Base-by-base conservation (phyloP, 1,140 invertebrate genomes). In the Aphelenchoides fujianensis region DNA sequence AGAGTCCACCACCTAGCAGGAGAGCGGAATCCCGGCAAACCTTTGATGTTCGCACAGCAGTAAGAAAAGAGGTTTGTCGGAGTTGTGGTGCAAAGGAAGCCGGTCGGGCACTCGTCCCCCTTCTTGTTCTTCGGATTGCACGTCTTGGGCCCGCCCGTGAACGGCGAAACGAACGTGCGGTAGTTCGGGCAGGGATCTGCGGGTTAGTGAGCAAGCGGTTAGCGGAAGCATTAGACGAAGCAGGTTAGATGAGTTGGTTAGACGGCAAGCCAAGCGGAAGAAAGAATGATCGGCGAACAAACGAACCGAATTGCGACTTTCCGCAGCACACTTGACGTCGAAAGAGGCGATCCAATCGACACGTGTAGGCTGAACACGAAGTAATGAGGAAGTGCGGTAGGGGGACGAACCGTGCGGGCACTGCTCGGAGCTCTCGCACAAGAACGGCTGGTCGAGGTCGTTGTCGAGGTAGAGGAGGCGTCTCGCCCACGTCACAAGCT, bases 401-500 rank as follows among this genome's bases (percentile, higher is more conserved):
- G n/a, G n/a, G n/a, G n/a, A n/a, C n/a, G n/a, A n/a, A 2, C 59
- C 63, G 63, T 66, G 61, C 3, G 69, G 69, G 52, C 69, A 70
- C 30, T 70, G 16, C 41, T 70, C 69, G 1, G 34, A 48, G 28
- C 23, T 19, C 0, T 68, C 63, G 28, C 69, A 70, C 0, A 70
- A 27, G 2, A 31, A 27, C 7, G 69, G 69, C 28, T 67, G 27
- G 31, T 69, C 61, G 7, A 67, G 19, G 7, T 70, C 69, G 19
- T 70, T 32, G 30, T 70, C 53, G 32, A 12, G 16, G 35, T 69
- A 70, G 12, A 70, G 37, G n/a, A 16, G 69, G 69, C 23, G 63
- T 71, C 67, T 70, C 69, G 16, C 69, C 69, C 7, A 35, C 61
- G 28, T 70, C 69, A 28, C 69, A 70, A n/a, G 69, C 69, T 69